phyloP scores from a whole-genome alignment of 2,113 vertebrate genomes.

The Dolichotis patagonum region DNA sequence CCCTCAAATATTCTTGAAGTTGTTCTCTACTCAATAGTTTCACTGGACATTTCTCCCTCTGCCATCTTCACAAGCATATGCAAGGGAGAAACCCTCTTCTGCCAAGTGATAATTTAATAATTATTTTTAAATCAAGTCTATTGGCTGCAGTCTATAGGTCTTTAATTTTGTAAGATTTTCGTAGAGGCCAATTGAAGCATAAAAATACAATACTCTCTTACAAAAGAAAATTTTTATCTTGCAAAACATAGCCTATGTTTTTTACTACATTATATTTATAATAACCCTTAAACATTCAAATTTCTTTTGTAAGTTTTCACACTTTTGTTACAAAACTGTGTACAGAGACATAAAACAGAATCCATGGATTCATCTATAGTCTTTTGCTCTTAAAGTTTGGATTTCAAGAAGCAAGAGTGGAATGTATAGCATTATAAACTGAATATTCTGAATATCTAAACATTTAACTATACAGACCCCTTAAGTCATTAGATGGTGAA shows the following conservation, averaged over 20 bases:
- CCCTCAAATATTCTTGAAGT: slow-evolving; percentile 6
- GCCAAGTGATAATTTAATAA: slow-evolving; percentile 59
- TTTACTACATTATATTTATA: background rate
- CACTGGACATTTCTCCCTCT: slow-evolving; percentile 40
- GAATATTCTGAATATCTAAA: slow-evolving; percentile 62
- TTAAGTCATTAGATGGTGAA: slow-evolving; percentile 71
- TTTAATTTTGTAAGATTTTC: slow-evolving; percentile 58
- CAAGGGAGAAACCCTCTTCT: slow-evolving; percentile 63
- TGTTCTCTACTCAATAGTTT: slow-evolving; percentile 48
- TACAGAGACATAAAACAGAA: slow-evolving; percentile 22
- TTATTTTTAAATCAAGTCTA: slow-evolving; percentile 74
- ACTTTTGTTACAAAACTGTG: slow-evolving; percentile 43
- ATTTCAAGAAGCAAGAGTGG: slow-evolving; percentile 28
- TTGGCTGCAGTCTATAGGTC: slow-evolving; percentile 12
- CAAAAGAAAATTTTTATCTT: background rate
- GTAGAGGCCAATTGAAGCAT: slow-evolving; percentile 28
- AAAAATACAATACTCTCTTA: slow-evolving; percentile 9
- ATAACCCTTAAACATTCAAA: background rate
- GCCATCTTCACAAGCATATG: slow-evolving; percentile 32
- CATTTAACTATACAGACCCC: slow-evolving; percentile 35
- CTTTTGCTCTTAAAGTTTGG: slow-evolving; percentile 10
- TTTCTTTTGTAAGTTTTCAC: slow-evolving; percentile 10
- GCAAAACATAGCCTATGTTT: background rate
- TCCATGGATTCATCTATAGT: background rate
- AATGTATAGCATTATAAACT: slow-evolving; percentile 65